These are phyloP conservation scores for Stictonetta naevosa DNA, from an alignment of 2,113 vertebrate genomes.

Conservation along the genomic window DNA sequence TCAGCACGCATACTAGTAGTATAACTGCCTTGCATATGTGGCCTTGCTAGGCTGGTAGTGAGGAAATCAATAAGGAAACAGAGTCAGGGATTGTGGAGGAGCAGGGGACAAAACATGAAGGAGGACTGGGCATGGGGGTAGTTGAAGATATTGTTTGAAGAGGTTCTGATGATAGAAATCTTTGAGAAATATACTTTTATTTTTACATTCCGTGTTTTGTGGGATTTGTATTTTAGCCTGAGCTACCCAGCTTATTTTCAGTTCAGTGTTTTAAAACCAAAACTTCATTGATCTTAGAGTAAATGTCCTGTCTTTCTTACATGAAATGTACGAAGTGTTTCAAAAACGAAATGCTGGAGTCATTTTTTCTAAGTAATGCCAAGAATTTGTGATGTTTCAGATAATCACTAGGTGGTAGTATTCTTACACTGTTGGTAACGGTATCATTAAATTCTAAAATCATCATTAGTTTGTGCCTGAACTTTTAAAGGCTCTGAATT, in stretches of 20 bases:
- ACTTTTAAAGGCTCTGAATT: neutral
- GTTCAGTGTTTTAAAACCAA: neutral
- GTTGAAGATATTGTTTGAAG: neutral
- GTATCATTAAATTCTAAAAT: neutral
- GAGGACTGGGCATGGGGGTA: neutral
- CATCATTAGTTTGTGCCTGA: neutral
- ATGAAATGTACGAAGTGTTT: fast-evolving
- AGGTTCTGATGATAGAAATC: neutral
- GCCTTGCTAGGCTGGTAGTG: neutral
- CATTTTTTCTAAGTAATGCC: neutral
- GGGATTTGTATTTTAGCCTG: neutral
- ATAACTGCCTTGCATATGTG: neutral
- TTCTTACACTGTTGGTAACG: neutral
- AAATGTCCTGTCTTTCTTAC: neutral
- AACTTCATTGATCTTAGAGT: neutral
- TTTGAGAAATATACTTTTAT: neutral
- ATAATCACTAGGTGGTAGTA: neutral
- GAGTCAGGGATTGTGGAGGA: neutral
- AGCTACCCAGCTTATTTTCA: neutral
- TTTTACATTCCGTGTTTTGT: neutral
- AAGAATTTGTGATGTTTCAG: neutral
- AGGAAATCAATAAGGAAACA: neutral
- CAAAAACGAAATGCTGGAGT: neutral
- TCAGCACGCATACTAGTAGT: neutral
- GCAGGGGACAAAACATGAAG: neutral